phyloP scores from a whole-genome alignment of 2,113 vertebrate genomes.

The Gila orcuttii region DNA sequence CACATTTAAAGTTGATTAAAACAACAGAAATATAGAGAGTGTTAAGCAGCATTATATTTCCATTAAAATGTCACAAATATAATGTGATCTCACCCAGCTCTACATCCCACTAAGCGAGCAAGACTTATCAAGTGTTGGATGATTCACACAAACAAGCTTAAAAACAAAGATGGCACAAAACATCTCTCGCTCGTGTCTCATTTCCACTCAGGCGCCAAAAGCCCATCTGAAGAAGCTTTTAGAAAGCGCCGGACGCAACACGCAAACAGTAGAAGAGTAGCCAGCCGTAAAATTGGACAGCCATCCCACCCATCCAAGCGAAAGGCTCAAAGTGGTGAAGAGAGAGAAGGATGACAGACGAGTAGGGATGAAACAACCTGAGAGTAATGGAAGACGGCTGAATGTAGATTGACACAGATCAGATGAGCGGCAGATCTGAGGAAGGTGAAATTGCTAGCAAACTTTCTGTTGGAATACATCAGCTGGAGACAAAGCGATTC shows the following conservation, averaged over 20 bases:
- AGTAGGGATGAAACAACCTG: conserved; percentile 48
- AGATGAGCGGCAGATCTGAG: conserved; percentile 48
- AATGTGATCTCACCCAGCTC: neutral
- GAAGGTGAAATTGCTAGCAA: conserved; percentile 48
- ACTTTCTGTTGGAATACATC: conserved; percentile 32
- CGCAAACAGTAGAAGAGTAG: conserved; percentile 58
- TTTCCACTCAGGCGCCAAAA: conserved; percentile 52
- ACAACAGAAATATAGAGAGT: too few relatives aligned
- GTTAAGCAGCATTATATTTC: neutral
- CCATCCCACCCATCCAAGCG: conserved; percentile 69
- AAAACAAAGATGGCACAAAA: conserved; percentile 21
- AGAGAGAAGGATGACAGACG: neutral
- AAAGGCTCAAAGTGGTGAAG: conserved; percentile 43
- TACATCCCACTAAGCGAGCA: neutral
- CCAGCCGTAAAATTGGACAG: conserved; percentile 78
- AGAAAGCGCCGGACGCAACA: conserved; percentile 63
- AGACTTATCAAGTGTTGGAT: neutral
- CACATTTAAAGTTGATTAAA: neutral
- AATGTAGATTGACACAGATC: conserved; percentile 59
- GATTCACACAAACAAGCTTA: conserved; percentile 12
- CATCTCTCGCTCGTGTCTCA: conserved; percentile 6
- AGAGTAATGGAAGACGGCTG: conserved; percentile 70
- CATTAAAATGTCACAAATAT: neutral
- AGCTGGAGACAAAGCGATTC: conserved; percentile 38
- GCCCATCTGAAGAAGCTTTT: conserved; percentile 67